phyloP scores from a whole-genome alignment of 2,113 vertebrate species.

The Rhinopithecus roxellana region DNA sequence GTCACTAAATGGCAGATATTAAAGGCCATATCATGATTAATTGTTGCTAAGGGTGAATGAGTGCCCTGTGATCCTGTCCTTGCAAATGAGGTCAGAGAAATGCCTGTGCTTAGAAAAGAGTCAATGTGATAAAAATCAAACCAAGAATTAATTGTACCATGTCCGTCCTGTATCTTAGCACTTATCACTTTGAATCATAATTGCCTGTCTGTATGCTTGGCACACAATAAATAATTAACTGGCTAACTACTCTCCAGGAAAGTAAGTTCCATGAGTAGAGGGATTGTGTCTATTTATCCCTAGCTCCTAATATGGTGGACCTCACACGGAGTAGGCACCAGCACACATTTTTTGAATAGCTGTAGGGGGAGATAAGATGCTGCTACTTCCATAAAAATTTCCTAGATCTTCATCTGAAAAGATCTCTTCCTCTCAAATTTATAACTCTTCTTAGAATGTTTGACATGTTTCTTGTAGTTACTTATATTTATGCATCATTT shows the following conservation, averaged over 20 bases:
- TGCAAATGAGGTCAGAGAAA: constrained; percentile 38
- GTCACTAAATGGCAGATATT: background rate
- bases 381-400: background rate
- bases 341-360: background rate
- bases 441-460: background rate
- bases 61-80: background rate
- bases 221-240: background rate
- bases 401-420: background rate
- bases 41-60: background rate
- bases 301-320: background rate
- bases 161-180: background rate
- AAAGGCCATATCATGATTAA: background rate
- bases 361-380: background rate
- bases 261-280: background rate
- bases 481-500: background rate
- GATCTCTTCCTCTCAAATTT: background rate
- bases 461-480: background rate
- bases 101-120: background rate
- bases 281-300: background rate
- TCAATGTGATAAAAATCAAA: constrained; percentile 12
- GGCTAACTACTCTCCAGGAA: background rate
- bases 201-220: background rate
- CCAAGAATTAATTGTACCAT: background rate
- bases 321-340: background rate
- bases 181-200: background rate